Evolutionary conservation across 1,140 invertebrate species (phyloP).

Genomic region (Dendroctonus ponderosae): DNA sequence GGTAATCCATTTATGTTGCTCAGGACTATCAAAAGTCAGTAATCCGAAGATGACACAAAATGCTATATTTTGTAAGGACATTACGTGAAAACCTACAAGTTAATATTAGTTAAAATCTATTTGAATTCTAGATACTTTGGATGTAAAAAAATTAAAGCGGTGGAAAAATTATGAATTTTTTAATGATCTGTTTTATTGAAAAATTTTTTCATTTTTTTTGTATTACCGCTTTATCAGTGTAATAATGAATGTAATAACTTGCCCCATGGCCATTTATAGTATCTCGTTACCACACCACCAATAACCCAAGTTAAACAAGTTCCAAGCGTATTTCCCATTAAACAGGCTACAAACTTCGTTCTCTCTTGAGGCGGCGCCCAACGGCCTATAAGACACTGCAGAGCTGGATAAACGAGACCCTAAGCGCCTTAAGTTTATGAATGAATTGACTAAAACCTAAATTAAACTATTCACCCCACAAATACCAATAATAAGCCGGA

Average conservation of each 20-base stretch:
- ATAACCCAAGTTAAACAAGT: conserved; percentile 75
- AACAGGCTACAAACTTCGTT: conserved; percentile 70
- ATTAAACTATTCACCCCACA: conserved; percentile 24
- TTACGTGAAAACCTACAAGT: conserved; percentile 32
- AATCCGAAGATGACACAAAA: conserved; percentile 35
- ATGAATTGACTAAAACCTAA: no score
- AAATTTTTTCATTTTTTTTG: no score
- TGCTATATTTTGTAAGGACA: conserved; percentile 23
- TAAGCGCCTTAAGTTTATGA: conserved; percentile 39
- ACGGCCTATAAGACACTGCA: conserved; percentile 67
- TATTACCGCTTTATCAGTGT: neutral
- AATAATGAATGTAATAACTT: neutral
- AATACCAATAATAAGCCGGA: conserved; percentile 29
- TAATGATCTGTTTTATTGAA: no score
- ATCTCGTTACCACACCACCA: conserved; percentile 63
- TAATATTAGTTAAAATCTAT: conserved; percentile 2
- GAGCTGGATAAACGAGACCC: conserved; percentile 70
- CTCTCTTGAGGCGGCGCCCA: conserved; percentile 74
- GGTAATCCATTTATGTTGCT: conserved; percentile 72
- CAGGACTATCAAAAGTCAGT: conserved; percentile 68
- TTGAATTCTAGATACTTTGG: no score
- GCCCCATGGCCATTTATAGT: conserved; percentile 68
- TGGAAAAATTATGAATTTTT: no score
- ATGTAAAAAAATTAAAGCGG: no score
- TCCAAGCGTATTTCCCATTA: conserved; percentile 74